Conservation (phyloP, 2,113 vertebrate genomes). For the Ia io region DNA sequence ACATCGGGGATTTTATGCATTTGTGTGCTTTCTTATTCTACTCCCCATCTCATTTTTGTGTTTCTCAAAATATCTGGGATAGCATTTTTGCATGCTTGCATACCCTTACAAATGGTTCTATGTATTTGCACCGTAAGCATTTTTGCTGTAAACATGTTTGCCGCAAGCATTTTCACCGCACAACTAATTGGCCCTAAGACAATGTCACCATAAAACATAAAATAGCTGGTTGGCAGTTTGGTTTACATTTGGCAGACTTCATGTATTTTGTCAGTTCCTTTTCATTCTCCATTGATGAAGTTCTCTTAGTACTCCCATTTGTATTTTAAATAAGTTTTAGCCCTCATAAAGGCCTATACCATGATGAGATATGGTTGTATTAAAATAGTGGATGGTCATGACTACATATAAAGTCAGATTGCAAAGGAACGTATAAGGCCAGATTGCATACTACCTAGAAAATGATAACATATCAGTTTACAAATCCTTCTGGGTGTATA, state of each 20-base stretch:
- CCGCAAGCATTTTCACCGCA: not conserved
- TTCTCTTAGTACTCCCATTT: not conserved
- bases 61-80: constrained; percentile 31
- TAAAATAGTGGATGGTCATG: too few species aligned
- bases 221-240: not conserved
- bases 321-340: not conserved
- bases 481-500: not conserved
- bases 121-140: not conserved
- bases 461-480: not conserved
- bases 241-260: not conserved
- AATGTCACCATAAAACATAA: not conserved
- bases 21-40: constrained; percentile 37
- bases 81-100: constrained; percentile 41
- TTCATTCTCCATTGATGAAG: not conserved
- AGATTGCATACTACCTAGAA: not conserved
- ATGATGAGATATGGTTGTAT: not conserved
- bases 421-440: not conserved
- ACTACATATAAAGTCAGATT: not conserved
- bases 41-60: constrained; percentile 19
- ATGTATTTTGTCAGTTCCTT: not conserved
- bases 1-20: not conserved
- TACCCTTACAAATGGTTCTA: not conserved
- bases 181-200: not conserved
- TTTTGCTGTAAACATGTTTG: not conserved
- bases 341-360: not conserved